Evolutionary conservation across 2,888 invertebrate genomes (phyloP).

Genomic region (Lepidochrysops patricia): DNA sequence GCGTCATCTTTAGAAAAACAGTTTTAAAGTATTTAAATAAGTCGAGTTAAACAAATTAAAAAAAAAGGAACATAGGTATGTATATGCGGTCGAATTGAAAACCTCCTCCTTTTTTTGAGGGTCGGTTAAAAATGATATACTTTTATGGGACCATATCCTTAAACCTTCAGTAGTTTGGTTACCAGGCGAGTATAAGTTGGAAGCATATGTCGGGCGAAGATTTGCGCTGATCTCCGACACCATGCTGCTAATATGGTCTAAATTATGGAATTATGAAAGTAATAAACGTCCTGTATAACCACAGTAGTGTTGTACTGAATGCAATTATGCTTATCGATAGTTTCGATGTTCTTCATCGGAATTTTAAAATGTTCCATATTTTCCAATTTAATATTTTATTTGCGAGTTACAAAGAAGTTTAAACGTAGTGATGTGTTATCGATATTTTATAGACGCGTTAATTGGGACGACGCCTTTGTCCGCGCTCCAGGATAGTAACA

Average conservation of each 20-base stretch:
- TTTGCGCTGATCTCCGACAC: slow-evolving; percentile 25
- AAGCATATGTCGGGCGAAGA: slow-evolving; percentile 26
- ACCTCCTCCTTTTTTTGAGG: no score
- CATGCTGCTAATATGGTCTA: slow-evolving; percentile 29
- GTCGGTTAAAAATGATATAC: no score
- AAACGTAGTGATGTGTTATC: not conserved
- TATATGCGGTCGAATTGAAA: no score
- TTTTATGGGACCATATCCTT: not conserved
- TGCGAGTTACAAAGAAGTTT: not conserved
- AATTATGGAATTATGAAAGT: slow-evolving; percentile 30
- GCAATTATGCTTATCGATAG: not conserved
- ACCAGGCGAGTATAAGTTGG: slow-evolving; percentile 8
- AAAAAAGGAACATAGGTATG: no score
- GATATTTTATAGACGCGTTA: slow-evolving; percentile 7
- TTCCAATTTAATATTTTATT: not conserved
- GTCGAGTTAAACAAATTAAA: no score
- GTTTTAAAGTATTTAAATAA: no score
- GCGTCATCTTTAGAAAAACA: no score
- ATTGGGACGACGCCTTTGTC: slow-evolving; percentile 1
- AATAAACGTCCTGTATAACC: slow-evolving; percentile 19
- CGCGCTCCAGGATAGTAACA: not conserved
- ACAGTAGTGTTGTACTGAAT: slow-evolving; percentile 9
- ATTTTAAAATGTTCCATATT: not conserved
- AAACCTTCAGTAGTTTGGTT: slow-evolving; percentile 5
- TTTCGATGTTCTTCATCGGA: not conserved